phyloP scores from a whole-genome alignment of 1,140 invertebrate species.

The Ceratoteleas bidentatus region DNA sequence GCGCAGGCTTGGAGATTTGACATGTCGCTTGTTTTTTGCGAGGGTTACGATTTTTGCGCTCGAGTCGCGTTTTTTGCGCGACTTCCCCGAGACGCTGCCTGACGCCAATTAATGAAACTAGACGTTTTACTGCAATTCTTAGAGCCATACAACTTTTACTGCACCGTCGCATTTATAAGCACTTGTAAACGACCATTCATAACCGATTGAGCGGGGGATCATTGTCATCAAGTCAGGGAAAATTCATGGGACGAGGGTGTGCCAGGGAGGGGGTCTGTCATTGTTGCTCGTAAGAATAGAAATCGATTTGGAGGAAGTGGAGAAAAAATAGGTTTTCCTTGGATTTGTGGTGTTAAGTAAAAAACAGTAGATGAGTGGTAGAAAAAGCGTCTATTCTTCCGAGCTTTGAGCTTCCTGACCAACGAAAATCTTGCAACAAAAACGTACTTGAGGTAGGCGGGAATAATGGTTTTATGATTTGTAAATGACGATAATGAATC shows the following conservation, averaged over 20 bases:
- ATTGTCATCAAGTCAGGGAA: constrained; percentile 8
- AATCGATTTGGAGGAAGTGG: too few species aligned
- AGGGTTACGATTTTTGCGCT: constrained; percentile 49
- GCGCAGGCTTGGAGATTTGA: constrained; percentile 54
- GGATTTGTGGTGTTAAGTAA: too few species aligned
- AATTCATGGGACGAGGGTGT: neutral
- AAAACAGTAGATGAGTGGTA: too few species aligned
- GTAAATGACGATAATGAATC: too few species aligned
- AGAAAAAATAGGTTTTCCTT: too few species aligned
- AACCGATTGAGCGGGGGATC: constrained; percentile 3
- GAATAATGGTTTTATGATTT: too few species aligned
- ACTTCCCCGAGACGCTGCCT: constrained; percentile 40
- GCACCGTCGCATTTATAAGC: constrained; percentile 50
- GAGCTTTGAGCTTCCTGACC: neutral
- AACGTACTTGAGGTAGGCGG: too few species aligned
- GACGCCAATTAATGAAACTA: constrained; percentile 42
- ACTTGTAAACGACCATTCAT: constrained; percentile 41
- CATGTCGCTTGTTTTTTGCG: constrained; percentile 56
- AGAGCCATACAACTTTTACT: constrained; percentile 51
- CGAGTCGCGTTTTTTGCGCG: constrained; percentile 24
- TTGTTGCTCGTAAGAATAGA: too few species aligned
- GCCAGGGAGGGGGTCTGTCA: too few species aligned
- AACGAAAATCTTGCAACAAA: neutral
- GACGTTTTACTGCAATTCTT: constrained; percentile 52
- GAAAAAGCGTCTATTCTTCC: too few species aligned